Evolutionary conservation across 92 coral and sea anemone species (phyloP), one percentile per base, ranked within the genome.

Genomic region (Umimayanthus chanpuru): DNA sequence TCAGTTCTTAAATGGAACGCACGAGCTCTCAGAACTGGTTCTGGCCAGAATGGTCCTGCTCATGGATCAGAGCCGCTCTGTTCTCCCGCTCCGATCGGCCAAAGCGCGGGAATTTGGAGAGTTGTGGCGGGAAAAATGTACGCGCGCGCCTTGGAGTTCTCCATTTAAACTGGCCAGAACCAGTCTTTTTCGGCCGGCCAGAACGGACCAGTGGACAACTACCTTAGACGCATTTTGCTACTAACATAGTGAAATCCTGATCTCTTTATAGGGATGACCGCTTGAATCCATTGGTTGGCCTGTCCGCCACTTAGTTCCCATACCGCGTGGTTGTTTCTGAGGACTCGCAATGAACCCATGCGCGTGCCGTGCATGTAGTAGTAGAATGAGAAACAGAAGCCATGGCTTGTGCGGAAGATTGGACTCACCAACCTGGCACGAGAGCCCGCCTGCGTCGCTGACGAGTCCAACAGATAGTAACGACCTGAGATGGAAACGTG

Each of bases 321-420:
- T 25, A 81, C 7, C 26, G 25, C 58, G 18, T 23, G 28, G 86
- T 40, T 16, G 47, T 81, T 81, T 21, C 58, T 55, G 36, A 65
- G 53, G 7, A 81, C 86, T 0, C 86, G 86, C 36, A 81, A 21
- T 4, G 75, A 32, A 0, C 86, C 86, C 86, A 81, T 81, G 10
- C 39, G 76, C 6, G 86, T 39, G n/a, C 86, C 86, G 36, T 81
- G 71, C 86, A 81, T 65, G 58, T 30, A 81, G 74, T 81, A 81
- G 75, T 81, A 81, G 76, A 81, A 81, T 2, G 86, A 65, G 44
- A 81, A 41, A 41, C 86, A 81, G 58, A 81, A 23, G 1, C 76
- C 76, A 8, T 40, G 7, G 58, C 9, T 6, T 18, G 86, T 81
- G 5, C 0, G 18, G 15, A 81, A 67, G 28, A 21, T 4, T 18